Conservation (phyloP, 2,888 invertebrate species). For the Acronicta aceris region DNA sequence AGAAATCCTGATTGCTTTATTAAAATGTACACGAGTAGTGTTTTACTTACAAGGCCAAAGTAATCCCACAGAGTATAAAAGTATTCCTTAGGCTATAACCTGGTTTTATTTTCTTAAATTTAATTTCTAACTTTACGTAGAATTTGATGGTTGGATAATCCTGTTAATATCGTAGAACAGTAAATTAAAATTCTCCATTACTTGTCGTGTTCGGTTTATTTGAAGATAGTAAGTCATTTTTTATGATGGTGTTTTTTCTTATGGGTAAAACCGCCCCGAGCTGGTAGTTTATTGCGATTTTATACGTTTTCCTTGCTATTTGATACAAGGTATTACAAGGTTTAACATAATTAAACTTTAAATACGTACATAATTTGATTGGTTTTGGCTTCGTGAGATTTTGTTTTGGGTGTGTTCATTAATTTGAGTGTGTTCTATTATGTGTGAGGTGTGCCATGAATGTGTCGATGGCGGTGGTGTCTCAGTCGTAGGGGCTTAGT, state of each 20-base stretch:
- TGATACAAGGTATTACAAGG: too few species aligned
- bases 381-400: too few species aligned
- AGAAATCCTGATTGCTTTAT: constrained; percentile 20
- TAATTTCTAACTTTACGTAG: constrained; percentile 1
- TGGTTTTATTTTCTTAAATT: not conserved
- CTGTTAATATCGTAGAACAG: not conserved
- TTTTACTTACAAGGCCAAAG: not conserved
- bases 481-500: too few species aligned
- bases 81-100: not conserved
- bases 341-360: too few species aligned
- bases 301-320: too few species aligned
- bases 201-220: not conserved
- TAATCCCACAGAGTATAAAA: constrained; percentile 8
- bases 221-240: not conserved
- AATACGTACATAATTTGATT: too few species aligned
- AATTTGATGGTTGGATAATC: constrained; percentile 4
- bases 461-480: too few species aligned
- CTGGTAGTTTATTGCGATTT: too few species aligned
- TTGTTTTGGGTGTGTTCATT: too few species aligned
- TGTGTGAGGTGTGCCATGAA: too few species aligned
- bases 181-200: constrained; percentile 7
- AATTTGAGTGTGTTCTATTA: too few species aligned
- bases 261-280: too few species aligned
- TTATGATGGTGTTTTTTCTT: not conserved
- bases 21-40: constrained; percentile 15